A percentile compares a stretch with the other conserved stretches of the same genome.
Evolutionary conservation across 2,888 invertebrate species (phyloP).

Genomic region (Xylophagus ater): DNA sequence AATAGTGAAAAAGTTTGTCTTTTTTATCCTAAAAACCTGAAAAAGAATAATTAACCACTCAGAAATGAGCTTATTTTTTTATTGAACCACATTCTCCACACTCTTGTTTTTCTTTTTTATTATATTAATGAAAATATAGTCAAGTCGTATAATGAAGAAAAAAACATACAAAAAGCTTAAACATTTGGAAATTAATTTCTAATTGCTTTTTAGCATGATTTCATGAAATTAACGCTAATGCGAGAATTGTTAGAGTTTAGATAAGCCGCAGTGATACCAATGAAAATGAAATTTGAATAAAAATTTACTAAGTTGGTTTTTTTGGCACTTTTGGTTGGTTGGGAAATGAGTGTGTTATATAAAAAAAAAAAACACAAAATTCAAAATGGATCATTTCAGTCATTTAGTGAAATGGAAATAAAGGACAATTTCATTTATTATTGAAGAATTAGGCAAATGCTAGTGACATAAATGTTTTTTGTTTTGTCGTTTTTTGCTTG

Average conservation of each 20-base stretch:
- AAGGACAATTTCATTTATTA: too few relatives aligned
- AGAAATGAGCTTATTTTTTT: conserved; percentile 2
- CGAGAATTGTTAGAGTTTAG: conserved; percentile 18
- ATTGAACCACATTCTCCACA: conserved; percentile 2
- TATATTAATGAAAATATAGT: not conserved
- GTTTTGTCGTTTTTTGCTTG: too few relatives aligned
- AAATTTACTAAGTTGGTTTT: conserved; percentile 3
- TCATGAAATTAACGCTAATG: conserved; percentile 16
- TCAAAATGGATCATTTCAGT: too few relatives aligned
- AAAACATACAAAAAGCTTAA: conserved; percentile 11
- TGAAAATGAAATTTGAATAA: conserved; percentile 13
- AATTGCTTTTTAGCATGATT: conserved; percentile 19
- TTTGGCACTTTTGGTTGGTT: too few relatives aligned
- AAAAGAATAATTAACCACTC: not conserved
- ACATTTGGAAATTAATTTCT: conserved; percentile 18
- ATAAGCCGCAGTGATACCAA: conserved; percentile 18
- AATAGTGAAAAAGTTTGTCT: not conserved
- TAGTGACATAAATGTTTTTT: too few relatives aligned
- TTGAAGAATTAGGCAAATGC: too few relatives aligned
- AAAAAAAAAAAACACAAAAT: too few relatives aligned
- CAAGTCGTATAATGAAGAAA: not conserved
- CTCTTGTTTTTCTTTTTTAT: not conserved
- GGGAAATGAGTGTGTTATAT: not conserved
- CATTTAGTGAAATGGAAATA: too few relatives aligned
- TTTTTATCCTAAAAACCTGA: not conserved